A percentile compares a stretch with the other conserved stretches of the same genome.
Evolutionary conservation across 2,888 invertebrate genomes (phyloP).

Genomic region (Tenthredo notha): DNA sequence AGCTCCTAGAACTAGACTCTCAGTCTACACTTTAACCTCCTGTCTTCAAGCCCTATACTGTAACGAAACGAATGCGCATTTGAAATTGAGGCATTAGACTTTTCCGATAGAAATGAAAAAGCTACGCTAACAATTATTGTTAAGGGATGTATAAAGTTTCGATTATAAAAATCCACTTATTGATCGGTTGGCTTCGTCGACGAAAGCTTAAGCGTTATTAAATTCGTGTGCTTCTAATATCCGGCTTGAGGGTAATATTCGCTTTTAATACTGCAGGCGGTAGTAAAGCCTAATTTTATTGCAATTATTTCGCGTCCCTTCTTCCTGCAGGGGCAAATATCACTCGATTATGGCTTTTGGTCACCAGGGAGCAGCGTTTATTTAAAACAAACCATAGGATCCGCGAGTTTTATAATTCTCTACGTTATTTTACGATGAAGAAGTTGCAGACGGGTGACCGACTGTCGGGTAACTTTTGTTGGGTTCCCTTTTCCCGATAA

Average conservation of each 20-base stretch:
- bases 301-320: background rate
- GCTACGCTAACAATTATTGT: background rate
- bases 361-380: background rate
- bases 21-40: constrained; percentile 18
- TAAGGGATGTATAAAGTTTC: background rate
- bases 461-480: background rate
- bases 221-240: background rate
- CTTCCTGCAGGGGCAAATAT: background rate
- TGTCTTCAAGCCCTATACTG: background rate
- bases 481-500: constrained; percentile 11
- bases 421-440: background rate
- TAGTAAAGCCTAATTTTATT: background rate
- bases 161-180: background rate
- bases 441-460: constrained; percentile 2
- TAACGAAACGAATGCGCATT: constrained; percentile 15
- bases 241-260: background rate
- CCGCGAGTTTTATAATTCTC: background rate
- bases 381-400: background rate
- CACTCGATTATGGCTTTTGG: background rate
- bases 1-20: constrained; percentile 32
- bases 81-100: background rate
- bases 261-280: background rate
- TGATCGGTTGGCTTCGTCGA: background rate
- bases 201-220: background rate
- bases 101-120: background rate